Percentiles rank a stretch among this genome's conserved stretches.
Evolutionary conservation across 2,888 invertebrate genomes (phyloP).

Genomic region (Homarus gammarus): DNA sequence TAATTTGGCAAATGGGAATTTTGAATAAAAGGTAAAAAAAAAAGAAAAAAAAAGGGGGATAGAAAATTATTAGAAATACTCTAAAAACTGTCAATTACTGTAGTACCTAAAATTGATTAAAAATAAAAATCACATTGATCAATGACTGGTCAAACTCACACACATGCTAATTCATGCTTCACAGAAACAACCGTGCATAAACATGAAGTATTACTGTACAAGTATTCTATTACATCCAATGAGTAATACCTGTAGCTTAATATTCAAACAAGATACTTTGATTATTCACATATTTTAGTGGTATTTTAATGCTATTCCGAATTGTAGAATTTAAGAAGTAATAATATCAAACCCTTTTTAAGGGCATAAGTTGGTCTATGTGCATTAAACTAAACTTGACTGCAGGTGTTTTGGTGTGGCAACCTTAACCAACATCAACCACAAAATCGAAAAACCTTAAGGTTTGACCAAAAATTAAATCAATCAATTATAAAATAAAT

Average conservation of each 20-base stretch:
- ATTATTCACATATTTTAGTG: constrained; percentile 5
- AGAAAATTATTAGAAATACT: not conserved
- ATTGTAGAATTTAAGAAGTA: not conserved
- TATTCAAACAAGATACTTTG: not conserved
- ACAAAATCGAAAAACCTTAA: constrained; percentile 1
- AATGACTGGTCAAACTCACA: not conserved
- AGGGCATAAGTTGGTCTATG: constrained; percentile 5
- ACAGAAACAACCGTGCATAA: not conserved
- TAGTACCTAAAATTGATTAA: not conserved
- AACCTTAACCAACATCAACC: constrained; percentile 24
- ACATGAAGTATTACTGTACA: not conserved
- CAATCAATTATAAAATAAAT: constrained; percentile 1
- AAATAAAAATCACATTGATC: not conserved
- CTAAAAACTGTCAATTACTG: not conserved
- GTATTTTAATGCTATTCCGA: constrained; percentile 32
- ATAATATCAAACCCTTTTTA: not conserved
- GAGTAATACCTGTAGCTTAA: not conserved
- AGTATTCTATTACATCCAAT: not conserved
- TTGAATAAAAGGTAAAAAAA: not conserved
- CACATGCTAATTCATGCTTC: not conserved
- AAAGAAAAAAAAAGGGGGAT: not conserved
- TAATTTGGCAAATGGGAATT: not conserved
- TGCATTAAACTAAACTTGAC: constrained; percentile 27
- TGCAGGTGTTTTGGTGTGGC: constrained; percentile 33
- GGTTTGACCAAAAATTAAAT: constrained; percentile 13